phyloP scores from a whole-genome alignment of 2,797 vertebrate species.

The Oreochromis mossambicus region DNA sequence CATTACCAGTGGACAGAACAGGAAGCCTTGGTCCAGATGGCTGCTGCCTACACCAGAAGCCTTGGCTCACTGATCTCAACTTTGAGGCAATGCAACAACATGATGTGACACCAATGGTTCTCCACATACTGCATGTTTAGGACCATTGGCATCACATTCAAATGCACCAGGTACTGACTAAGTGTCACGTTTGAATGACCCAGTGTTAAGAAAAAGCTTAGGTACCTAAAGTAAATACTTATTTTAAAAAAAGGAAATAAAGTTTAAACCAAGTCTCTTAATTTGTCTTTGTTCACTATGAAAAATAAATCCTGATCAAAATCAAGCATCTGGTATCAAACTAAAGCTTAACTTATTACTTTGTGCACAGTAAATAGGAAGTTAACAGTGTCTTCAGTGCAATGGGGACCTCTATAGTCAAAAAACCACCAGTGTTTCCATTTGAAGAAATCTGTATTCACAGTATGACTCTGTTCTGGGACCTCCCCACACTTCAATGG shows the following conservation, averaged over 20 bases:
- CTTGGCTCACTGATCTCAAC: neutral
- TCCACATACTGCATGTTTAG: neutral
- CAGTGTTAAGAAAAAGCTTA: neutral
- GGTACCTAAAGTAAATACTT: neutral
- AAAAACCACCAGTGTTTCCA: neutral
- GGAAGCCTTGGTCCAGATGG: neutral
- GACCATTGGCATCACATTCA: neutral
- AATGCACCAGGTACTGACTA: neutral
- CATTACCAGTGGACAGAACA: neutral
- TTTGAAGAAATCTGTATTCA: neutral
- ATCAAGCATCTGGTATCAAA: neutral
- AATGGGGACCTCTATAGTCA: neutral
- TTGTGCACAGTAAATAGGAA: neutral
- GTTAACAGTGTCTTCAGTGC: neutral
- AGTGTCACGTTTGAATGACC: neutral
- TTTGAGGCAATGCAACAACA: neutral
- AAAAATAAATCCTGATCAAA: neutral
- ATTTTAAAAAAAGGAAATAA: accelerated
- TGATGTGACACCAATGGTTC: neutral
- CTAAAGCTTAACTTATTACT: neutral
- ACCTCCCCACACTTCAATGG: neutral
- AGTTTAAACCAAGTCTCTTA: neutral
- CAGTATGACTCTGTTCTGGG: neutral
- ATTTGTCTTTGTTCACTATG: neutral
- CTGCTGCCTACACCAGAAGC: neutral